Evolutionary conservation across 2,888 invertebrate species (phyloP).

Genomic region (Ophion slaviceki): DNA sequence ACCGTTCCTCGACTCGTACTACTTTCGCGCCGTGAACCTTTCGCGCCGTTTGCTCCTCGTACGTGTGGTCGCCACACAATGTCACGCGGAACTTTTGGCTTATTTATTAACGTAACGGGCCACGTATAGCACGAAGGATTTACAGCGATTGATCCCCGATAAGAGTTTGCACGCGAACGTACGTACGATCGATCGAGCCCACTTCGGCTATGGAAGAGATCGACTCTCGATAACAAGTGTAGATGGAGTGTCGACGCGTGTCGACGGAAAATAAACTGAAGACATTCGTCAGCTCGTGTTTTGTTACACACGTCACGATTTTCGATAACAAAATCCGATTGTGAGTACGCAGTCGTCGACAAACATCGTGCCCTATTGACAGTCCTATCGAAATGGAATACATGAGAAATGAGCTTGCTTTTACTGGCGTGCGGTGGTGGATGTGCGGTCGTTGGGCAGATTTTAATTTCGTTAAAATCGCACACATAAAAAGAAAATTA

Average conservation of each 20-base stretch:
- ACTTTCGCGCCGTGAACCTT: slow-evolving; percentile 23
- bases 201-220: neutral
- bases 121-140: slow-evolving; percentile 7
- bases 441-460: too few species aligned
- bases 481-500: too few species aligned
- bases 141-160: slow-evolving; percentile 11
- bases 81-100: slow-evolving; percentile 20
- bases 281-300: neutral
- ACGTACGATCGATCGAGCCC: slow-evolving; percentile 18
- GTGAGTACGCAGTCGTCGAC: neutral
- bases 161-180: neutral
- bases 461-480: too few species aligned
- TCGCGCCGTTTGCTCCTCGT: neutral
- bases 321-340: slow-evolving; percentile 10
- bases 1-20: slow-evolving; percentile 52
- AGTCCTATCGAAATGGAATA: too few species aligned
- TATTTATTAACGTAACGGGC: neutral
- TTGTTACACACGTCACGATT: slow-evolving; percentile 26
- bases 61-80: slow-evolving; percentile 6
- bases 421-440: too few species aligned
- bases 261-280: slow-evolving; percentile 4
- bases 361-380: too few species aligned
- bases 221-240: slow-evolving; percentile 23
- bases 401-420: too few species aligned
- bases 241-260: slow-evolving; percentile 18